Base-by-base conservation (phyloP, 2,888 invertebrate genomes). In the Volucella zonaria region DNA sequence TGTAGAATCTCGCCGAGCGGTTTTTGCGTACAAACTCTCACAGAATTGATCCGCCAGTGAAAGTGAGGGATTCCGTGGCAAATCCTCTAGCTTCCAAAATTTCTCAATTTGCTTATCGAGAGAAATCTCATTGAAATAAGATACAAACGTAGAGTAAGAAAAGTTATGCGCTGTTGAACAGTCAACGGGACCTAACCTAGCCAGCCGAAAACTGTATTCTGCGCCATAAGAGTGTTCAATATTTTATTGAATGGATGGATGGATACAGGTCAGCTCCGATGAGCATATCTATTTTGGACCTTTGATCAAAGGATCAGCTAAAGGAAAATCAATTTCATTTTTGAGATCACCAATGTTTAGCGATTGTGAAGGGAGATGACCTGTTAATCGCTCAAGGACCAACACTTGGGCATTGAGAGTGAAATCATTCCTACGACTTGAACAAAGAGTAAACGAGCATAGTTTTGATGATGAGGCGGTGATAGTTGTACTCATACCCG, bases 121-220 rank as follows among this genome's bases (percentile, higher is more conserved):
- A 0, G 51, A 38, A 15, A 42, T 10, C 14, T 42, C 62, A 43
- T 18, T 18, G 38, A 8, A 42, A 11, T 23, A 38, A 11, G 43
- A 11, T 10, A 47, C 14, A 11, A 38, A 38, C 11, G 67, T 52
- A 38, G 56, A 15, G 49, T 49, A 1, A 31, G 54, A 54, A 14
- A n/a, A 31, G 31, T 31, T 31, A 31, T 31, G 31, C 6, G 31
- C 31, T 31, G 6, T 31, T 31, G 31, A 31, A 31, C 31, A 31
- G 31, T 31, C 42, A 38, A 45, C 31, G 11, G 51, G 61, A 3
- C 70, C 70, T 4, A 70, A 23, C 14, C 8, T 2, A 78, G 49
- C 70, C 78, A 78, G 3, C 71, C 64, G n/a, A 71, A 78, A 6
- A 78, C 64, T 8, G 71, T 71, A 18, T 71, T 54, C 40, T 71